Conservation (phyloP, 2,113 vertebrate species). For the Syrmaticus mikado region DNA sequence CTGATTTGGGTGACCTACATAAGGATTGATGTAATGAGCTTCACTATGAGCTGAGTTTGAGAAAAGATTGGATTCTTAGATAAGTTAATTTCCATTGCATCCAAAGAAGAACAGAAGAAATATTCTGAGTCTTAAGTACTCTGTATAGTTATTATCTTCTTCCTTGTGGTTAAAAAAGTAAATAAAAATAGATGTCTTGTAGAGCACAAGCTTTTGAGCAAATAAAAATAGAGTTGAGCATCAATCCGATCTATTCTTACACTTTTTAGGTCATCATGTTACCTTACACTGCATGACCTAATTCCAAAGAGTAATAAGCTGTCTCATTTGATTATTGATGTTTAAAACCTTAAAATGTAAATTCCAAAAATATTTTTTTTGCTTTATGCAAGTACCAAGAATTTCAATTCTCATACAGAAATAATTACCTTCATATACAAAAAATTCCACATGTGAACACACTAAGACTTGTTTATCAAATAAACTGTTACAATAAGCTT, state of each 20-base stretch:
- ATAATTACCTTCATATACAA: background rate
- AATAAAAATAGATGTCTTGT: background rate
- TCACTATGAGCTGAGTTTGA: background rate
- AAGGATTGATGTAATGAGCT: background rate
- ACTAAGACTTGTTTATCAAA: background rate
- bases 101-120: background rate
- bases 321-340: background rate
- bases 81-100: background rate
- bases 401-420: background rate
- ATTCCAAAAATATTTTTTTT: background rate
- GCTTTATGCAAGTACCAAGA: accelerated
- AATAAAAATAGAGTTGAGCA: background rate
- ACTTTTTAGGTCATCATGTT: slow-evolving; percentile 21
- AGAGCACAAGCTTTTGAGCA: background rate
- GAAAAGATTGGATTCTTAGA: background rate
- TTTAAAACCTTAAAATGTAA: background rate
- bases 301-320: slow-evolving; percentile 22
- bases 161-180: background rate
- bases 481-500: background rate
- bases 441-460: background rate
- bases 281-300: background rate
- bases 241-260: background rate
- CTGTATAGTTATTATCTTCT: background rate
- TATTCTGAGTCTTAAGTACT: background rate
- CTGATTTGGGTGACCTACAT: background rate